Evolutionary conservation across 1,140 invertebrate genomes (phyloP), one percentile per base, ranked within the genome.

Genomic region (Tachypleus tridentatus): DNA sequence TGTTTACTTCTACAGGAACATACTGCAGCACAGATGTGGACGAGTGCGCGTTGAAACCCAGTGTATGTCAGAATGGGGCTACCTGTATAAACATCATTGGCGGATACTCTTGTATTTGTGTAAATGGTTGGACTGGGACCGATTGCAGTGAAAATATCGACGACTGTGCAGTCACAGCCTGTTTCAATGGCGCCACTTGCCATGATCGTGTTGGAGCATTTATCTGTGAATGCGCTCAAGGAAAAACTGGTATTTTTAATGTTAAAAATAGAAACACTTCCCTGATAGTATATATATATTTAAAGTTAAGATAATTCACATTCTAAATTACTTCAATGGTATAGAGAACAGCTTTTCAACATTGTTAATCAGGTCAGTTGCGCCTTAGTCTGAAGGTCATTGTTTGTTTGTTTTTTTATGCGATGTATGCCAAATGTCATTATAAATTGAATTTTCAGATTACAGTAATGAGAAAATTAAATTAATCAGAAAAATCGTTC

Each of bases 171-270:
- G 87, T 85, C 48, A 88, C 89, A 0, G 88, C 92, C 0, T 99
- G 96, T 77, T 93, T 94, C 77, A 94, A 97, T 73, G 94, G 92
- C 0, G 94, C 93, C 51, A 97, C 93, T 0, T 98, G 95, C 76
- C 89, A 94, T 70, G 93, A 97, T 73, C 81, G 89, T 47, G 92
- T 97, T 51, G 93, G 90, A 10, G 86, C 89, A 65, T 99, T 95
- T 79, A 87, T 89, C 74, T 99, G 96, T 77, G 85, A 88, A 68
- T 98, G 96, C 78, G 93, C 92, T 6, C 84, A 87, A 3, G 95
- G 94, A 57, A 97, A 96, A 79, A 96, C 91, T 68, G 90, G 91
- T 89, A 77, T 29, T 29, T 29, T 29, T 29, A 29, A 29, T 29
- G 29, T 29, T 29, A 29, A 29, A 29, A 29, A 29, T 80, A 66